Evolutionary conservation across 1,140 invertebrate genomes (phyloP), one percentile per base, ranked within the genome.

Genomic region (Drosophila neocordata): DNA sequence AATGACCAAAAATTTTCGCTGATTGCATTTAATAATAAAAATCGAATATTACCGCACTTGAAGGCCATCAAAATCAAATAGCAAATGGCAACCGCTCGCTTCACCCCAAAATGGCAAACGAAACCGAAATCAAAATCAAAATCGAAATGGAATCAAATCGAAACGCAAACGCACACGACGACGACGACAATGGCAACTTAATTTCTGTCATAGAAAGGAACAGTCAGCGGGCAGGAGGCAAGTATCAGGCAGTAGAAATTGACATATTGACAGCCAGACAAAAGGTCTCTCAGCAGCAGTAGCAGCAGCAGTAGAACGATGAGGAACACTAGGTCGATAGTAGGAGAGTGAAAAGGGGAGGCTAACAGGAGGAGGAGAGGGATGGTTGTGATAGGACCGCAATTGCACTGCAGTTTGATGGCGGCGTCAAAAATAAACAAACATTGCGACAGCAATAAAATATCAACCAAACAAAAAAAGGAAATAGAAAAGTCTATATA

Each of bases 381-480:
- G 35, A 8, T 24, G 20, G 34, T 8, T 22, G 4, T 18, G 53
- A 41, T 44, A 52, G 44, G 9, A 63, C 15, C 41, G n/a, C 56
- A 65, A 77, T 48, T 62, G 80, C 78, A 72, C 44, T 80, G 77
- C 81, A 84, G 67, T 84, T 73, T 70, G 58, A 71, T 56, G 69
- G 66, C 69, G 68, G 75, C 73, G 83, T 79, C 83, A 82, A 82
- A 87, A 88, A 82, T 77, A 88, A 75, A 82, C 79, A 87, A 82
- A 87, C 83, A 87, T 88, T 87, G 83, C 83, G 83, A 88, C 78
- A 71, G 78, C 78, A 85, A 85, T 87, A 85, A 85, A 87, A 87
- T 85, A 85, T 81, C 64, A 20, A 56, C 27, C 24, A 24, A 69
- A 60, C 63, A 24, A 61, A 60, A 41, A 24, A 12, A 4, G 6